Evolutionary conservation across 2,113 vertebrate genomes (phyloP).

Genomic region (Peromyscus maniculatus): DNA sequence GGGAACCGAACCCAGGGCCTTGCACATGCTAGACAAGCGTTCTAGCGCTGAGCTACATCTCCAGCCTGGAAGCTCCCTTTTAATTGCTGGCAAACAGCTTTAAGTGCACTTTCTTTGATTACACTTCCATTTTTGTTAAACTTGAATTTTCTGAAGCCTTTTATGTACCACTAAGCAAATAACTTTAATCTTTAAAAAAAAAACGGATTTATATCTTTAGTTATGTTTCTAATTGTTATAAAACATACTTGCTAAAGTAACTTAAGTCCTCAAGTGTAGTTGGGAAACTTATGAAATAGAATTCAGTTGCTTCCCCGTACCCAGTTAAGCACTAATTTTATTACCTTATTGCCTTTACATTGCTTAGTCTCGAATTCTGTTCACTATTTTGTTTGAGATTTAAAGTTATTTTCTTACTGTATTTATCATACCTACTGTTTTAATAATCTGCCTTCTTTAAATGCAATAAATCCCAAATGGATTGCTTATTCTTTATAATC

Average conservation of each 20-base stretch:
- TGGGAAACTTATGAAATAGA: slow-evolving; percentile 22
- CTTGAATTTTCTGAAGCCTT: slow-evolving; percentile 88
- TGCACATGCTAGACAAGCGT: neutral
- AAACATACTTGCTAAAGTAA: slow-evolving; percentile 81
- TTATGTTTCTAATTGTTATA: slow-evolving; percentile 83
- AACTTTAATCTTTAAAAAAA: slow-evolving; percentile 84
- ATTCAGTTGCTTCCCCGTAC: neutral
- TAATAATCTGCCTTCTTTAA: slow-evolving; percentile 70
- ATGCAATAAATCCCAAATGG: slow-evolving; percentile 74
- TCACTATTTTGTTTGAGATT: slow-evolving; percentile 66
- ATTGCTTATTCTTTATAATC: slow-evolving; percentile 64
- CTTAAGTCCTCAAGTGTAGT: slow-evolving; percentile 66
- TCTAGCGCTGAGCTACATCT: neutral
- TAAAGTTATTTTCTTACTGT: slow-evolving; percentile 81
- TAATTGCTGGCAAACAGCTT: slow-evolving; percentile 89
- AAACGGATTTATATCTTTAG: slow-evolving; percentile 74
- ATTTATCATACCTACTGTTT: slow-evolving; percentile 77
- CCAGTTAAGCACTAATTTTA: slow-evolving; percentile 61
- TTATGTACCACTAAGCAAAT: slow-evolving; percentile 89
- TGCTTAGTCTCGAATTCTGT: slow-evolving; percentile 70
- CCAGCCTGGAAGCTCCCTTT: slow-evolving; percentile 68
- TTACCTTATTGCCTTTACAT: slow-evolving; percentile 32
- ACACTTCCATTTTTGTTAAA: slow-evolving; percentile 88
- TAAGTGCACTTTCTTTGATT: slow-evolving; percentile 92
- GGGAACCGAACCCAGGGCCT: neutral